phyloP scores from a whole-genome alignment of 2,113 vertebrate genomes.

The Sarotherodon lohbergeri region DNA sequence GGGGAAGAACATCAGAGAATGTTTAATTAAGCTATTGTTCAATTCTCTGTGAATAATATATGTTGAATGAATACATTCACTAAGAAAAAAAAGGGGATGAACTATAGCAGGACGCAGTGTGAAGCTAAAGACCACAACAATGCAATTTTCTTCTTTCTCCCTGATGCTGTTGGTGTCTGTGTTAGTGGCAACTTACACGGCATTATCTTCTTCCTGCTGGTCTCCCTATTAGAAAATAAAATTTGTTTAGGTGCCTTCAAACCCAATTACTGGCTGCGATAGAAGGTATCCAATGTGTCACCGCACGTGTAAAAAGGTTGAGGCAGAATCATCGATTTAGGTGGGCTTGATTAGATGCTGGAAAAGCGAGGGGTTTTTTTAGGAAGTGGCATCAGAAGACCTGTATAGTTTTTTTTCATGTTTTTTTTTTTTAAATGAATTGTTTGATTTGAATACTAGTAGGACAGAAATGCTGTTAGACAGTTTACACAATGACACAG shows the following conservation, averaged over 20 bases:
- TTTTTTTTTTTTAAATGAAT: neutral
- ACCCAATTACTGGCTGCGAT: slow-evolving; percentile 53
- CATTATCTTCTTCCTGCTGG: slow-evolving; percentile 51
- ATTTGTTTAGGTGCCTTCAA: slow-evolving; percentile 56
- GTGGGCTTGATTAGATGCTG: slow-evolving; percentile 29
- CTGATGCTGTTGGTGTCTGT: neutral
- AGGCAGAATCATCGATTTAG: slow-evolving; percentile 37
- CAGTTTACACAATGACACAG: neutral
- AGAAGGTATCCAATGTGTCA: slow-evolving; percentile 46
- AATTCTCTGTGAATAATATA: neutral
- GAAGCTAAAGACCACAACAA: neutral
- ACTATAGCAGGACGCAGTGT: neutral
- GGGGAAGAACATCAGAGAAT: neutral
- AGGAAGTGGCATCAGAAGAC: neutral
- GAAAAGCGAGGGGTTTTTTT: slow-evolving; percentile 10
- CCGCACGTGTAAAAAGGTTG: slow-evolving; percentile 42
- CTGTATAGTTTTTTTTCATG: neutral
- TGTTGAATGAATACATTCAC: neutral
- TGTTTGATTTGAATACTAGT: neutral
- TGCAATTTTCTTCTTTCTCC: neutral
- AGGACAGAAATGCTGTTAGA: neutral
- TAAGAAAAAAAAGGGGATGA: neutral
- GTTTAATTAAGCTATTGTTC: neutral
- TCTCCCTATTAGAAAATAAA: slow-evolving; percentile 44
- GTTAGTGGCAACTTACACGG: neutral